Conservation (phyloP, 2,797 vertebrate genomes). For the Sebastolobus altivelis region DNA sequence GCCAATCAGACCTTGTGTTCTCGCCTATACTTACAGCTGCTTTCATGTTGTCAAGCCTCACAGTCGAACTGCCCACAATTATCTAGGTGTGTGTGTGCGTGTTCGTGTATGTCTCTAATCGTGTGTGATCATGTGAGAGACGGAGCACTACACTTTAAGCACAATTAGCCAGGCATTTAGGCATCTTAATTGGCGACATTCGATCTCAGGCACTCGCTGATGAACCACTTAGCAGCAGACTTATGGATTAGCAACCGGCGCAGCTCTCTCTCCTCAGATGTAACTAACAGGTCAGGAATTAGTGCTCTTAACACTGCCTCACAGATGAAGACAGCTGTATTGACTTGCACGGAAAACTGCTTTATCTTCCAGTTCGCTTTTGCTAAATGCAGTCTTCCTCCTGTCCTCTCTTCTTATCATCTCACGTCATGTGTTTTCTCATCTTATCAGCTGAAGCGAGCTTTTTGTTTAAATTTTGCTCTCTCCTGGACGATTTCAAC, state of each 20-base stretch:
- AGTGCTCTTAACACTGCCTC: slow-evolving; percentile 79
- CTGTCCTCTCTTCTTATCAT: slow-evolving; percentile 41
- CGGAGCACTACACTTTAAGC: slow-evolving; percentile 79
- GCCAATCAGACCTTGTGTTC: slow-evolving; percentile 69
- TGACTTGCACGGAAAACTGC: slow-evolving; percentile 61
- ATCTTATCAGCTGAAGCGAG: slow-evolving; percentile 57
- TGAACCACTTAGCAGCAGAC: slow-evolving; percentile 84
- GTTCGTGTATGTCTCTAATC: slow-evolving; percentile 58
- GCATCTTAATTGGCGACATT: slow-evolving; percentile 88
- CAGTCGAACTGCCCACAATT: slow-evolving; percentile 56
- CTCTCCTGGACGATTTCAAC: slow-evolving; percentile 43
- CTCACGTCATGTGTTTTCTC: slow-evolving; percentile 38
- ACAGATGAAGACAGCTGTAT: slow-evolving; percentile 81
- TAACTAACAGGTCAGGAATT: slow-evolving; percentile 86
- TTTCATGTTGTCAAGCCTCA: slow-evolving; percentile 63
- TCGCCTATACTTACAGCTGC: slow-evolving; percentile 51
- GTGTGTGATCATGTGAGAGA: slow-evolving; percentile 75
- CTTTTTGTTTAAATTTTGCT: slow-evolving; percentile 58
- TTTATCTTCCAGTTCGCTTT: slow-evolving; percentile 53
- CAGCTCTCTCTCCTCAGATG: slow-evolving; percentile 80
- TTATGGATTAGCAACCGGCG: slow-evolving; percentile 85
- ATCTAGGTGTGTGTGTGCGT: slow-evolving; percentile 42
- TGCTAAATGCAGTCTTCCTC: slow-evolving; percentile 34
- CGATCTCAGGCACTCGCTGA: slow-evolving; percentile 82
- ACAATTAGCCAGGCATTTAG: slow-evolving; percentile 88